Conservation (phyloP, 2,113 vertebrate species). For the Lontra canadensis region DNA sequence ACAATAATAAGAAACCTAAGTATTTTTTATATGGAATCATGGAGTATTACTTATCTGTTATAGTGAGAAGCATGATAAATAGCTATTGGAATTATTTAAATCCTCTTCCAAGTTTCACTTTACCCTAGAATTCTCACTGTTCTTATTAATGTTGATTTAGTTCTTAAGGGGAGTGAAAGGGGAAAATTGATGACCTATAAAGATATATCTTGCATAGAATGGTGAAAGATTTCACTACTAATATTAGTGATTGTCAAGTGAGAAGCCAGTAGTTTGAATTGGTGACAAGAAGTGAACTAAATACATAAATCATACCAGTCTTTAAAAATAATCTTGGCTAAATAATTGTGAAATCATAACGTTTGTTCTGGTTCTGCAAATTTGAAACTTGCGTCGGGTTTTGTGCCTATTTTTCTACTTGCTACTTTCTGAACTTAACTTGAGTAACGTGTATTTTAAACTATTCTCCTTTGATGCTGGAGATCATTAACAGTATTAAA, state of each 20-base stretch:
- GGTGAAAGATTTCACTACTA: conserved; percentile 60
- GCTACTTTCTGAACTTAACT: conserved; percentile 11
- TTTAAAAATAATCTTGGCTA: conserved; percentile 27
- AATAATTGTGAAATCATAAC: conserved; percentile 55
- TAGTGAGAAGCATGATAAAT: conserved; percentile 38
- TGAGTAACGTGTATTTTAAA: conserved; percentile 6
- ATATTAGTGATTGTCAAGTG: conserved; percentile 53
- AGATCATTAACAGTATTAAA: conserved; percentile 52
- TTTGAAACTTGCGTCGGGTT: not conserved
- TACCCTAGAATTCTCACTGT: conserved; percentile 66
- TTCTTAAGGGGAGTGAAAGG: conserved; percentile 56
- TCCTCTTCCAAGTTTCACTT: conserved; percentile 67
- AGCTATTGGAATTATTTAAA: conserved; percentile 69
- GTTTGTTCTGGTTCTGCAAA: conserved; percentile 48
- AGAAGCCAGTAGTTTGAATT: conserved; percentile 41
- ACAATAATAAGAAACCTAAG: conserved; percentile 63
- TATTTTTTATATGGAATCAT: conserved; percentile 54
- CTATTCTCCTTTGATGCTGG: not conserved
- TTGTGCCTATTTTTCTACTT: conserved; percentile 49
- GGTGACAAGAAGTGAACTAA: conserved; percentile 27
- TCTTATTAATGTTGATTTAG: conserved; percentile 73
- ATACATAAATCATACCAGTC: conserved; percentile 4
- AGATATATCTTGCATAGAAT: conserved; percentile 36
- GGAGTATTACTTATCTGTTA: conserved; percentile 54
- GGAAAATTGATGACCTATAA: conserved; percentile 54